These are phyloP conservation scores for Psilopogon haemacephalus DNA, from an alignment of 2,113 vertebrate species.

Conservation along the genomic window DNA sequence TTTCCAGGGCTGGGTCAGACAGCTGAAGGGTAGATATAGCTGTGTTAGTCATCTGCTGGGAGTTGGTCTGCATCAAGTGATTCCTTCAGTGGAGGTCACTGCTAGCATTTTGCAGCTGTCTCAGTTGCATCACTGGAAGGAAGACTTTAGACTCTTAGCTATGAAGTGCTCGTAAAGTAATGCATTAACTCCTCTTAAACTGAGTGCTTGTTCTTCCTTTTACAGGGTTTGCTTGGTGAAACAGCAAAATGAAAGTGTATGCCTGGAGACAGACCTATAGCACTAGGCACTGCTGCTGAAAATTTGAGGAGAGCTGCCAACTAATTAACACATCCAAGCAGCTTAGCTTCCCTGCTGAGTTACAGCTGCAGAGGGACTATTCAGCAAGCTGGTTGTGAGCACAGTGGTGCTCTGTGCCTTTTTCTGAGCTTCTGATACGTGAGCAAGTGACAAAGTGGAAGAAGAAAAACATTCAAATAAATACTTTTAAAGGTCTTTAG, in stretches of 20 bases:
- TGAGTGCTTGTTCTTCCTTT: not conserved
- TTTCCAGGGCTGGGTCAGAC: not conserved
- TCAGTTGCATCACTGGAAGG: not conserved
- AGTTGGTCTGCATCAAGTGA: rapidly evolving
- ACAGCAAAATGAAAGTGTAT: not conserved
- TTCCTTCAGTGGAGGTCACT: not conserved
- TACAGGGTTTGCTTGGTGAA: not conserved
- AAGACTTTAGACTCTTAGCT: not conserved
- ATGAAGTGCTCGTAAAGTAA: not conserved
- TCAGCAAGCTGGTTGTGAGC: not conserved
- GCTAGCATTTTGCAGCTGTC: not conserved
- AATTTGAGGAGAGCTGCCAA: conserved; percentile 21
- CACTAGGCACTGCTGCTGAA: not conserved
- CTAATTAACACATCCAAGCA: conserved; percentile 40
- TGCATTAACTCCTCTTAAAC: conserved; percentile 15
- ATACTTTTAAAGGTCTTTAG: not conserved
- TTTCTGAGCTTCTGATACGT: not conserved
- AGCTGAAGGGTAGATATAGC: not conserved
- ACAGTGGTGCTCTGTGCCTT: conserved; percentile 7
- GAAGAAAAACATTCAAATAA: not conserved
- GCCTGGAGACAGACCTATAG: not conserved
- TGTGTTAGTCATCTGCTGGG: not conserved
- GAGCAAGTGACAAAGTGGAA: conserved; percentile 19
- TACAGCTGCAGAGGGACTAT: conserved; percentile 27
- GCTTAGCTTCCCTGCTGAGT: not conserved